These are phyloP conservation scores for Nyctibius bracteatus DNA, from an alignment of 2,113 vertebrate genomes.

Conservation along the genomic window DNA sequence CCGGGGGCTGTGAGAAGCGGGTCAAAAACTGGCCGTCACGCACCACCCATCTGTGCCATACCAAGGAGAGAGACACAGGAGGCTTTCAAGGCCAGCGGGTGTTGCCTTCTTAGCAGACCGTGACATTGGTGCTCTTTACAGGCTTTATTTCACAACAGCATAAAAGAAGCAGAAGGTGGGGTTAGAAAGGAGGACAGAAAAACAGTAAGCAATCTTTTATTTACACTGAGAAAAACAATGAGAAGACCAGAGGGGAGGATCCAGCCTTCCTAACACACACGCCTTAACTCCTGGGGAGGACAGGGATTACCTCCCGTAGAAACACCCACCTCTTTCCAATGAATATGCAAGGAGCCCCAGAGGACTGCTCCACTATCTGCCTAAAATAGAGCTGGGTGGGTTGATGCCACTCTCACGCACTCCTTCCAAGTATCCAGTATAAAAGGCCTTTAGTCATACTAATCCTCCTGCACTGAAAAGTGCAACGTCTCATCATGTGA, in stretches of 20 bases:
- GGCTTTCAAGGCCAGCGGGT: not conserved
- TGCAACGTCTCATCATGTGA: not conserved
- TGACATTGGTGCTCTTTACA: not conserved
- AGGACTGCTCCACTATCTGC: not conserved
- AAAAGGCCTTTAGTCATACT: not conserved
- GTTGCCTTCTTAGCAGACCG: not conserved
- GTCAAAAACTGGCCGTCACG: not conserved
- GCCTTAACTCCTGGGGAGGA: not conserved
- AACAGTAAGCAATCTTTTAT: not conserved
- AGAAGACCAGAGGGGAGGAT: not conserved
- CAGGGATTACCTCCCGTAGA: not conserved
- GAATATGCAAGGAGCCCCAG: not conserved
- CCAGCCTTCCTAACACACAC: not conserved
- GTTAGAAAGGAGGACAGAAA: not conserved
- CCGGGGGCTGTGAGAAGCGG: not conserved
- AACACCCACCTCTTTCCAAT: not conserved
- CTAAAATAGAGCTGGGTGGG: not conserved
- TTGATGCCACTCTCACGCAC: fast-evolving
- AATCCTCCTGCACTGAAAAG: not conserved
- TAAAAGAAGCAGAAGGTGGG: not conserved
- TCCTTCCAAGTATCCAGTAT: not conserved
- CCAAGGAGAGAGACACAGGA: not conserved
- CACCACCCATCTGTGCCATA: not conserved
- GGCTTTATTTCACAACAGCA: not conserved
- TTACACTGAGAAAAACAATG: not conserved